A percentile compares a stretch with the other conserved stretches of the same genome.
phyloP scores from a whole-genome alignment of 2,797 vertebrate species.

The Melopsittacus undulatus region DNA sequence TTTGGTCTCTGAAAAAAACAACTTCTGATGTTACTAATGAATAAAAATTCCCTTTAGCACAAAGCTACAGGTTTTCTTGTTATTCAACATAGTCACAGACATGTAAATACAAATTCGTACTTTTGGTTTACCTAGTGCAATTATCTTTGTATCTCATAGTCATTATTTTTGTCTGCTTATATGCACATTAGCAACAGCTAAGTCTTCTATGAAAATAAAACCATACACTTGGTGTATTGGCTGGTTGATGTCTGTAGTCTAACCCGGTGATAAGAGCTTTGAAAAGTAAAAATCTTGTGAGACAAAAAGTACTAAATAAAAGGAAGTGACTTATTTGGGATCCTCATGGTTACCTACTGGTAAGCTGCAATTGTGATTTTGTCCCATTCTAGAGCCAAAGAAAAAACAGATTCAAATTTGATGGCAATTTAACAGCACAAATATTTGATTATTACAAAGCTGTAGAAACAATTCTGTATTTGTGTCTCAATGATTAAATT shows the following conservation, averaged over 20 bases:
- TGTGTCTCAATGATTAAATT: background rate
- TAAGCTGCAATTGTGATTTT: background rate
- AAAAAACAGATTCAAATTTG: background rate
- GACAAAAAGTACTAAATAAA: background rate
- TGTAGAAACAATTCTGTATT: background rate
- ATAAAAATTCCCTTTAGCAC: constrained; percentile 17
- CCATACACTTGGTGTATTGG: background rate
- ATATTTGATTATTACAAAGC: background rate
- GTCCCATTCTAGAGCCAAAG: background rate
- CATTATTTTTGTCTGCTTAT: background rate
- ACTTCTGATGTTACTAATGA: background rate
- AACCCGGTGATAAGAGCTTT: background rate
- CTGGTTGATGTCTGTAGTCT: background rate
- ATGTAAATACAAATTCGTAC: background rate
- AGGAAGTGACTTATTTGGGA: background rate
- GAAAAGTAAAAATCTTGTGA: background rate
- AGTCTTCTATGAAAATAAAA: background rate
- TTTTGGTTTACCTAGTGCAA: background rate
- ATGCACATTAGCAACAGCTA: background rate
- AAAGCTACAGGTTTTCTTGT: background rate
- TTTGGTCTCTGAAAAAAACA: constrained; percentile 14
- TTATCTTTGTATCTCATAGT: background rate
- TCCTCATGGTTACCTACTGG: background rate
- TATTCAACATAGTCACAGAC: background rate
- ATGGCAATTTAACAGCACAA: background rate